Conservation (phyloP, 2,888 invertebrate species). For the Hypolimnas misippus region DNA sequence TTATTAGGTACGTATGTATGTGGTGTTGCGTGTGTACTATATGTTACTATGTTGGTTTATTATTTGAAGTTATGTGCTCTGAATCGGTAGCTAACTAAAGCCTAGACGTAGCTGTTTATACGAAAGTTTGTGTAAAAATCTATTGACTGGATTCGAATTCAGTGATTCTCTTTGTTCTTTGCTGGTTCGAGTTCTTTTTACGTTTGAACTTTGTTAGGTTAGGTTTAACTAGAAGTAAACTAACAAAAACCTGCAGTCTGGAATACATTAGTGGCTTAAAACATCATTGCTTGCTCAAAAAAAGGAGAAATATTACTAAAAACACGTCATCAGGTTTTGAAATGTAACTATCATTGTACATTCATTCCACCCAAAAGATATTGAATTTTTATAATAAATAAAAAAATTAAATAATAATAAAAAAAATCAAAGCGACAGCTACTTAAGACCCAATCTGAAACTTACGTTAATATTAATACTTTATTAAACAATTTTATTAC, state of each 20-base stretch:
- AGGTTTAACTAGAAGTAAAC: not conserved
- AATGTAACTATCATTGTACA: too few relatives aligned
- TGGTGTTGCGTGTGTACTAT: conserved; percentile 16
- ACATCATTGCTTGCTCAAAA: too few relatives aligned
- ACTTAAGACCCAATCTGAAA: too few relatives aligned
- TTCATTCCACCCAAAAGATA: too few relatives aligned
- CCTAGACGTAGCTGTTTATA: conserved; percentile 21
- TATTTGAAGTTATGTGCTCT: conserved; percentile 38
- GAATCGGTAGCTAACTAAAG: conserved; percentile 31
- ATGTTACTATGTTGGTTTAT: conserved; percentile 23
- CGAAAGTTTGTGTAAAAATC: conserved; percentile 19
- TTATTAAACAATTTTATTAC: too few relatives aligned
- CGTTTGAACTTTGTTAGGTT: not conserved
- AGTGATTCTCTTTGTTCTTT: conserved; percentile 3
- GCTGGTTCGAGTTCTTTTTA: not conserved
- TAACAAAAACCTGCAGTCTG: not conserved
- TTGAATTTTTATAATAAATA: too few relatives aligned
- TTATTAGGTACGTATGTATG: conserved; percentile 2
- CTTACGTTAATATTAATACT: too few relatives aligned
- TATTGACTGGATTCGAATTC: conserved; percentile 14
- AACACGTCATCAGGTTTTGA: too few relatives aligned
- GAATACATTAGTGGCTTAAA: not conserved
- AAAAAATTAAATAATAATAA: too few relatives aligned
- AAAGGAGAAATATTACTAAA: too few relatives aligned
- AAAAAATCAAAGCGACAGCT: too few relatives aligned